Evolutionary conservation across 2,113 vertebrate species (phyloP).

Genomic region (Protobothrops mucrosquamatus): DNA sequence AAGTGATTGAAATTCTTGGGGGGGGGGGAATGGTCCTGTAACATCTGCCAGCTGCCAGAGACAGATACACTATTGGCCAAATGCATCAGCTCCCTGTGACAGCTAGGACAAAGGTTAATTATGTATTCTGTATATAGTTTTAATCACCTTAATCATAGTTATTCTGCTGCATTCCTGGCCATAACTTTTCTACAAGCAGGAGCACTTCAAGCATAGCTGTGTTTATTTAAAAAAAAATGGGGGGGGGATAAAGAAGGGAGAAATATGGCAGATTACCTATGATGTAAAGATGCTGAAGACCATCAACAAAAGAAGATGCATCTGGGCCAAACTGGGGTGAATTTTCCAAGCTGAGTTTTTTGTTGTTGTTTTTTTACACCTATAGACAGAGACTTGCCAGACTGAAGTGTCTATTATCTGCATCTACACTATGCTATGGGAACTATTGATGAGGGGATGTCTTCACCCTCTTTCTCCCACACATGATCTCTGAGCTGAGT

Average conservation of each 20-base stretch:
- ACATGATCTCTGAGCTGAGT: neutral
- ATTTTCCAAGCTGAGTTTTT: neutral
- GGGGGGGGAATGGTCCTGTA: constrained; percentile 48
- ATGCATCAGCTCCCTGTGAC: constrained; percentile 59
- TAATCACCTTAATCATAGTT: constrained; percentile 74
- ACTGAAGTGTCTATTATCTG: neutral
- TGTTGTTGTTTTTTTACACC: neutral
- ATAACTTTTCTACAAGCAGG: constrained; percentile 58
- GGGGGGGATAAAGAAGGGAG: constrained; percentile 27
- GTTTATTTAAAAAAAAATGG: too few relatives aligned
- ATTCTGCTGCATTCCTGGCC: constrained; percentile 43
- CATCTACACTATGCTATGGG: neutral
- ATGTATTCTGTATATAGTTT: constrained; percentile 67
- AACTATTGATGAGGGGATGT: neutral
- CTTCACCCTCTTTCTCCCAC: neutral
- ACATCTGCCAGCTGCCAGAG: constrained; percentile 62
- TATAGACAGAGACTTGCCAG: neutral
- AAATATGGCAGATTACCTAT: constrained; percentile 10
- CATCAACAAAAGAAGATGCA: neutral
- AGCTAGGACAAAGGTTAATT: constrained; percentile 73
- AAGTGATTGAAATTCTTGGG: constrained; percentile 73
- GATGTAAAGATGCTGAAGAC: constrained; percentile 27
- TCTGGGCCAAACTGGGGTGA: neutral
- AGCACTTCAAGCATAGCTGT: constrained; percentile 42
- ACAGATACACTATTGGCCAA: constrained; percentile 58